These are phyloP conservation scores for Anolis sagrei DNA, from an alignment of 2,113 vertebrate genomes.

Conservation along the genomic window DNA sequence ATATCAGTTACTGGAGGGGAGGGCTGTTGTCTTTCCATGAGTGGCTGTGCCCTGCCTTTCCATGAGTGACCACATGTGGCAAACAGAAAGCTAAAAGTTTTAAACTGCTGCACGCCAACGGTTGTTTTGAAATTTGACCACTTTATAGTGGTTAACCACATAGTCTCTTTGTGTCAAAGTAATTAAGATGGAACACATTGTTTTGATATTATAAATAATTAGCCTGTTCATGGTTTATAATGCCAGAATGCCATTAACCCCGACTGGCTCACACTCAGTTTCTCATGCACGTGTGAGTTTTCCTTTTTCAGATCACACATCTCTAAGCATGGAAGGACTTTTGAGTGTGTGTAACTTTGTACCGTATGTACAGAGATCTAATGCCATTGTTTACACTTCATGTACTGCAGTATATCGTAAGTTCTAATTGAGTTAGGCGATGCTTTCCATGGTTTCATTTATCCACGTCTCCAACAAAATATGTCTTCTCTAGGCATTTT, in stretches of 20 bases:
- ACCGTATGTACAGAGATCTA: too few relatives aligned
- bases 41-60: not conserved
- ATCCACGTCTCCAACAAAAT: too few relatives aligned
- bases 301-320: not conserved
- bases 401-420: not conserved
- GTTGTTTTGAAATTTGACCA: not conserved
- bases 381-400: not conserved
- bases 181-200: not conserved
- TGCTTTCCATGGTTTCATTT: not conserved
- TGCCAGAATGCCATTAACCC: not conserved
- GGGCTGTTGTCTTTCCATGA: not conserved
- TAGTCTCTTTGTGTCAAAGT: not conserved
- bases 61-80: not conserved
- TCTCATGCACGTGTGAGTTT: not conserved
- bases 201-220: constrained; percentile 1
- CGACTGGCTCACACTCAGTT: not conserved
- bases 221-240: not conserved
- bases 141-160: not conserved
- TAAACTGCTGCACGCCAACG: not conserved
- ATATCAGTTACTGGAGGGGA: not conserved
- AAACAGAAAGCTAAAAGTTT: not conserved
- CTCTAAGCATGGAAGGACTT: not conserved
- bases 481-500: too few relatives aligned
- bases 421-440: not conserved
- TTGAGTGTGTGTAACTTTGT: not conserved